Evolutionary conservation across 1,140 invertebrate genomes (phyloP).

Genomic region (Neodiprion fabricii): DNA sequence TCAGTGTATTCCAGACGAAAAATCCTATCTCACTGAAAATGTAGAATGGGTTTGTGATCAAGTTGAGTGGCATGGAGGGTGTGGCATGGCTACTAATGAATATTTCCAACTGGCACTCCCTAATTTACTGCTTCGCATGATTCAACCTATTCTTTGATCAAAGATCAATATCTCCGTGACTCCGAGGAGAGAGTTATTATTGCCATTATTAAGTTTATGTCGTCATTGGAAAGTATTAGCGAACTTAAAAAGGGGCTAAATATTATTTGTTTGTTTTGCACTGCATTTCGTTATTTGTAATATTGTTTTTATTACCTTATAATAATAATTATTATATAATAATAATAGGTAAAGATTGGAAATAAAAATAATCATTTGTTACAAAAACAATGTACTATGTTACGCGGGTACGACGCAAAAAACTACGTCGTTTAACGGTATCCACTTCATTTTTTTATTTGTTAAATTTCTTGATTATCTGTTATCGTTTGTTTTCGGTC

Average conservation of each 20-base stretch:
- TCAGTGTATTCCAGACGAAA: not conserved
- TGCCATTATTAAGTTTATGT: not conserved
- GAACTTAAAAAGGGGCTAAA: too few relatives aligned
- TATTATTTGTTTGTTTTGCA: not conserved
- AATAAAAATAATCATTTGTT: slow-evolving; percentile 48
- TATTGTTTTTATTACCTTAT: slow-evolving; percentile 43
- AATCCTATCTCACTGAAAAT: slow-evolving; percentile 25
- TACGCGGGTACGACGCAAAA: slow-evolving; percentile 30
- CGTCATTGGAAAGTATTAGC: too few relatives aligned
- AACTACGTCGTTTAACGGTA: not conserved
- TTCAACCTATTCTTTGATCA: not conserved
- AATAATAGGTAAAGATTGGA: slow-evolving; percentile 40
- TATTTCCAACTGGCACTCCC: slow-evolving; percentile 33
- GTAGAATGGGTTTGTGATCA: not conserved
- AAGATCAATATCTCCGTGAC: not conserved
- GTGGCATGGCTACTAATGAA: slow-evolving; percentile 42
- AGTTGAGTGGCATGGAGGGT: slow-evolving; percentile 21
- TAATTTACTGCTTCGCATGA: slow-evolving; percentile 25
- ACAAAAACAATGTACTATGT: slow-evolving; percentile 42
- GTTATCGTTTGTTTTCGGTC: not conserved
- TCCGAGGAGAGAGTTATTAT: not conserved
- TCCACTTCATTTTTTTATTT: slow-evolving; percentile 7
- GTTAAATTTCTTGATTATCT: not conserved
- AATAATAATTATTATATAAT: slow-evolving; percentile 36
- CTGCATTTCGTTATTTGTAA: not conserved